Percentiles rank a stretch among this genome's conserved stretches.
Conservation (phyloP, 1,140 invertebrate species). For the Drosophila erecta region DNA sequence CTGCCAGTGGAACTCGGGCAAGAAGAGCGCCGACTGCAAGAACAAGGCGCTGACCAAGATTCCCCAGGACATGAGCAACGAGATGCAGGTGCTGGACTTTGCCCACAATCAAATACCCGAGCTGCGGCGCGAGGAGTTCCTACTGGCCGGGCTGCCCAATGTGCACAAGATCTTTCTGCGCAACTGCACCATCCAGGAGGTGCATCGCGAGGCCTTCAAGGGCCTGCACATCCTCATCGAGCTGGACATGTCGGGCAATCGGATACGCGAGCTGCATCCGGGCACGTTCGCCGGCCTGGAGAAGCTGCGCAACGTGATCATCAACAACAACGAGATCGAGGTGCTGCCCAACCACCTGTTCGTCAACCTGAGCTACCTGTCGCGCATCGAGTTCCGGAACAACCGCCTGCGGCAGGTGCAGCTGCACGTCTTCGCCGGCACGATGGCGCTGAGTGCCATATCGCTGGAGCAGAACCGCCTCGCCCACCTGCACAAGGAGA, state of each 20-base stretch:
- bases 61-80: constrained; percentile 89
- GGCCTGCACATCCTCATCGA: constrained; percentile 92
- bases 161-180: constrained; percentile 91
- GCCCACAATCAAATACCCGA: constrained; percentile 89
- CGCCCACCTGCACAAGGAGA: constrained; percentile 87
- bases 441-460: constrained; percentile 88
- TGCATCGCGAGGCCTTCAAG: constrained; percentile 90
- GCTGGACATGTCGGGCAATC: constrained; percentile 92
- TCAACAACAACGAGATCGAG: constrained; percentile 91
- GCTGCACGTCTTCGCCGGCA: constrained; percentile 89
- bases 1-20: constrained; percentile 92
- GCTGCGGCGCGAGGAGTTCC: constrained; percentile 89
- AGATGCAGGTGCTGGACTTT: constrained; percentile 92
- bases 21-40: constrained; percentile 92
- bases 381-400: constrained; percentile 90
- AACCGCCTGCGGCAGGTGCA: constrained; percentile 90
- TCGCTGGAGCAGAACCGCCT: constrained; percentile 90
- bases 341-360: constrained; percentile 91
- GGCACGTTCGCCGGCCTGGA: constrained; percentile 89
- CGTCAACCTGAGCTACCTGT: constrained; percentile 89
- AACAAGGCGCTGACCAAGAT: constrained; percentile 88
- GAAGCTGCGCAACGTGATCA: constrained; percentile 88
- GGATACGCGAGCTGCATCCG: constrained; percentile 88
- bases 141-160: constrained; percentile 89
- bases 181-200: constrained; percentile 89